Evolutionary conservation across 2,888 invertebrate species (phyloP).

Genomic region (Lottia gigantea): DNA sequence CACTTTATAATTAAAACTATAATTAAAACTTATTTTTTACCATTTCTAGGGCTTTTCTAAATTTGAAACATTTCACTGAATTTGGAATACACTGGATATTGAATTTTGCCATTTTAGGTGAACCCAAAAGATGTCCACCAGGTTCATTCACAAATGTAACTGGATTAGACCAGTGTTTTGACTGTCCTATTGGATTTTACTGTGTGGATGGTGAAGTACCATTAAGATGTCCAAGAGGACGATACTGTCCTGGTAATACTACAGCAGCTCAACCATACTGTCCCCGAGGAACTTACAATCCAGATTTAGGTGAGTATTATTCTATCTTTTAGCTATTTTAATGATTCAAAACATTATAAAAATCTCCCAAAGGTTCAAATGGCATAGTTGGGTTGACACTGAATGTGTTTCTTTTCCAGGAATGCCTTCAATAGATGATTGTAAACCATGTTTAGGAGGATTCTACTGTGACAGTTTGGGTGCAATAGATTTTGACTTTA

Average conservation of each 20-base stretch:
- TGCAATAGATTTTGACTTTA: constrained; percentile 58
- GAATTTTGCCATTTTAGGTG: constrained; percentile 37
- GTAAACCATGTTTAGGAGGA: constrained; percentile 56
- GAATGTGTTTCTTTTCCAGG: constrained; percentile 27
- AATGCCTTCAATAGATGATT: constrained; percentile 45
- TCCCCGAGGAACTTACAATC: constrained; percentile 63
- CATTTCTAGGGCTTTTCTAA: too few species aligned
- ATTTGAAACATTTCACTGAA: too few species aligned
- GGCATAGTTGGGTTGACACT: too few species aligned
- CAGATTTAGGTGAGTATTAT: constrained; percentile 48
- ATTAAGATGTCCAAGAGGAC: constrained; percentile 54
- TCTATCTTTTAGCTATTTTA: neutral
- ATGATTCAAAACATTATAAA: too few species aligned
- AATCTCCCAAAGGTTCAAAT: too few species aligned
- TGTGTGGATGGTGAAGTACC: constrained; percentile 57
- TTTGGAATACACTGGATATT: too few species aligned
- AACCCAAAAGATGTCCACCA: constrained; percentile 55
- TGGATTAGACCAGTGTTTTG: constrained; percentile 44
- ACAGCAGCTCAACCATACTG: constrained; percentile 55
- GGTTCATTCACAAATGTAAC: constrained; percentile 57
- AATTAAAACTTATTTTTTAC: too few species aligned
- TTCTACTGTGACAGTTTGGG: constrained; percentile 58
- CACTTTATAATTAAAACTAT: neutral
- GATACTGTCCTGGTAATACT: constrained; percentile 64
- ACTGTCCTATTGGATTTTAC: constrained; percentile 62